These are phyloP conservation scores for Plectropomus leopardus DNA, from an alignment of 2,113 vertebrate genomes.

Conservation along the genomic window DNA sequence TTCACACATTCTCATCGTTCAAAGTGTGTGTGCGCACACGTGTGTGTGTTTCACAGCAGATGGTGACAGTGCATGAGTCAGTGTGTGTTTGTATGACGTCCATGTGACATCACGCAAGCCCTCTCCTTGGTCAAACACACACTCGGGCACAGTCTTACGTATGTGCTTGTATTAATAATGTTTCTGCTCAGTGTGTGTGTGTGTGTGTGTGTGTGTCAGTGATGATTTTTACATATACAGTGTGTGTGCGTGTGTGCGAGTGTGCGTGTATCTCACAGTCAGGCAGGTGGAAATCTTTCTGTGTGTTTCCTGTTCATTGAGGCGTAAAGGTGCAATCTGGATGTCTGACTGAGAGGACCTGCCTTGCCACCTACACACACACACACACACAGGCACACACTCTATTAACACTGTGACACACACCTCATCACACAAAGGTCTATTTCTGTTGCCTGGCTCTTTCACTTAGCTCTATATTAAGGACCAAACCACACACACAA, in stretches of 20 bases:
- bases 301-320: constrained; percentile 59
- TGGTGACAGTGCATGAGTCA: constrained; percentile 74
- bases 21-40: constrained; percentile 34
- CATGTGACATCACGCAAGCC: constrained; percentile 67
- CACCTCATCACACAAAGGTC: constrained; percentile 43
- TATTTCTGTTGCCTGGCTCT: constrained; percentile 50
- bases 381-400: constrained; percentile 49
- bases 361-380: constrained; percentile 33
- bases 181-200: neutral
- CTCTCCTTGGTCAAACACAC: constrained; percentile 54
- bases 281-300: constrained; percentile 46
- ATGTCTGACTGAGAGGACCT: constrained; percentile 62
- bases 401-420: constrained; percentile 39
- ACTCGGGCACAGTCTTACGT: neutral
- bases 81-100: constrained; percentile 65
- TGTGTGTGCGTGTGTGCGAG: neutral
- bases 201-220: neutral
- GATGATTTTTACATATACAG: neutral
- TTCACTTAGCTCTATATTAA: constrained; percentile 28
- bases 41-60: constrained; percentile 63
- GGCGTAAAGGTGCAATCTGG: constrained; percentile 73
- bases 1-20: constrained; percentile 52
- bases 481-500: constrained; percentile 20
- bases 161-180: constrained; percentile 26
- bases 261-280: constrained; percentile 14